Percentiles rank a stretch among this genome's conserved stretches.
phyloP scores from a whole-genome alignment of 2,888 invertebrate species.

The Drosophila flavopinicola region DNA sequence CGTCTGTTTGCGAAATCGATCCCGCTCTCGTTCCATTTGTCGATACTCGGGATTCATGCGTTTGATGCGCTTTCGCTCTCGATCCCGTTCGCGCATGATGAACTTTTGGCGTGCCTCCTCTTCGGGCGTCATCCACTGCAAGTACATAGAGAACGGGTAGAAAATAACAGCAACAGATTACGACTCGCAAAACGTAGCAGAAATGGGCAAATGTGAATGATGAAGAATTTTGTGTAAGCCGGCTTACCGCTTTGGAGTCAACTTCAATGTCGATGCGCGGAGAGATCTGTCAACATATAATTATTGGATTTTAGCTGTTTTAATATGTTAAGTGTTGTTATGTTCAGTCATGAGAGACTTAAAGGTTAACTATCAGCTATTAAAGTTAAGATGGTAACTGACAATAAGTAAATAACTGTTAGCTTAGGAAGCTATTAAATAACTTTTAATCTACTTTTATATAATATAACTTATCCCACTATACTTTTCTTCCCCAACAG shows the following conservation, averaged over 20 bases:
- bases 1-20: slow-evolving; percentile 80
- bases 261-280: slow-evolving; percentile 49
- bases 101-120: slow-evolving; percentile 80
- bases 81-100: slow-evolving; percentile 78
- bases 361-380: no score
- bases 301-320: no score
- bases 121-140: slow-evolving; percentile 79
- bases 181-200: slow-evolving; percentile 7
- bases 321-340: no score
- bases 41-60: slow-evolving; percentile 80
- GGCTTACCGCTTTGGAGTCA: no score
- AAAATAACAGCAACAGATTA: slow-evolving; percentile 44
- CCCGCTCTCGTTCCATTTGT: slow-evolving; percentile 77
- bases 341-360: no score
- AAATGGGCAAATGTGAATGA: background rate
- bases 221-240: background rate
- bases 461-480: background rate
- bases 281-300: background rate
- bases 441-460: no score
- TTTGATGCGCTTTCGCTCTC: slow-evolving; percentile 77
- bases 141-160: slow-evolving; percentile 55
- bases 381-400: no score
- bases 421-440: no score
- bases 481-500: slow-evolving; percentile 79
- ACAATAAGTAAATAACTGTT: no score